Conservation (phyloP, 1,140 invertebrate genomes). For the Argopecten irradians region DNA sequence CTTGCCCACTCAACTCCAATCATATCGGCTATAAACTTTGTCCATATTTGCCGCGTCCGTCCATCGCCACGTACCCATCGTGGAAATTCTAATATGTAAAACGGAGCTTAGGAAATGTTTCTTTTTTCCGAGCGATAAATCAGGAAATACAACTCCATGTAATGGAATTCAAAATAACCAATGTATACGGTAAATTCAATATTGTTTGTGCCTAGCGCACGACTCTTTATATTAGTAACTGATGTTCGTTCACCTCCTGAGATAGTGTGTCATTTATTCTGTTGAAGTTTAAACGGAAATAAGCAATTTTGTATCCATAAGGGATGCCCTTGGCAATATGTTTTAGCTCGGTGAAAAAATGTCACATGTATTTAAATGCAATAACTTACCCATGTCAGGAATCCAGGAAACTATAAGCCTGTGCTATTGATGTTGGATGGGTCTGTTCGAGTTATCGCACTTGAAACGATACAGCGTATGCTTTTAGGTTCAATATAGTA, state of each 20-base stretch:
- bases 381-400: background rate
- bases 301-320: background rate
- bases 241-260: background rate
- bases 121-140: background rate
- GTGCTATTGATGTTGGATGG: background rate
- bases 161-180: background rate
- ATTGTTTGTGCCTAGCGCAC: background rate
- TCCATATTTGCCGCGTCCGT: background rate
- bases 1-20: background rate
- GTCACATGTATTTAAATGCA: background rate
- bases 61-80: background rate
- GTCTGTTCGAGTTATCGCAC: background rate
- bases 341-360: background rate
- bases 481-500: no score
- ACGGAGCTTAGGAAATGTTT: background rate
- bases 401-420: background rate
- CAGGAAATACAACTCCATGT: background rate
- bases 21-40: background rate
- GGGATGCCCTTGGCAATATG: background rate
- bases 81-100: background rate
- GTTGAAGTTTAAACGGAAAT: background rate
- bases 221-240: background rate
- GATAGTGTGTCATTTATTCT: background rate
- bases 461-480: background rate
- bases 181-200: background rate